Base-by-base conservation (phyloP, 2,888 invertebrate genomes). In the Brachynemurus nebulosus region DNA sequence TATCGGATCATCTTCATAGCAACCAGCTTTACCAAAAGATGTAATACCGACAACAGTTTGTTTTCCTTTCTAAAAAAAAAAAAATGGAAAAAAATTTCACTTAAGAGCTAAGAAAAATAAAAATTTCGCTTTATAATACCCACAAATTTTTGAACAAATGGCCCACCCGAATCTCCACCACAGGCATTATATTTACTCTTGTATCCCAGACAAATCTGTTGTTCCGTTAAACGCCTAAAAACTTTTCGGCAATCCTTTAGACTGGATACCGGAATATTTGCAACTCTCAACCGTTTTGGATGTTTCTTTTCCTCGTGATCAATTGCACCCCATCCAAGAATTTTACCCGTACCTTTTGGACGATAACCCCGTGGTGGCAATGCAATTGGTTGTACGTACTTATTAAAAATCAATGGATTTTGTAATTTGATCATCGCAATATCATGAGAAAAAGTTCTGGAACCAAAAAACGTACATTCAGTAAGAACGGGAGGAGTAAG, bases 271-370 rank as follows among this genome's bases (percentile, higher is more conserved):
- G 30, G 30, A 30, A 30, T 30, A 30, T 30, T 9, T 11, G 30
- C 30, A 6, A 12, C n/a, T 30, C 30, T 30, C 14, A 30, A 11
- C n/a, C n/a, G n/a, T 30, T 30, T 30, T 11, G 30, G 14, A 11
- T 14, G n/a, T 11, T 12, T 11, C 14, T 30, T 3, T 30, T 30
- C 30, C 3, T 3, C 30, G 2, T 5, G n/a, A 30, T 30, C 30
- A 7, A 30, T 30, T 30, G 30, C 30, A 30, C 30, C 30, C 30
- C 30, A 30, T 30, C 30, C 30, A 30, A 30, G n/a, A 30, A 30
- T 30, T n/a, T n/a, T 30, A 8, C 30, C 30, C 3, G n/a, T 7
- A 30, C 7, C 7, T 30, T 5, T 9, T 9, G 30, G 30, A 2
- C 14, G n/a, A 6, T 30, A 30, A 11, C 7, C 7, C 14, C 14